Evolutionary conservation across 2,888 invertebrate species (phyloP), one percentile per base, ranked within the genome.

Genomic region (Cataglyphis cursor): DNA sequence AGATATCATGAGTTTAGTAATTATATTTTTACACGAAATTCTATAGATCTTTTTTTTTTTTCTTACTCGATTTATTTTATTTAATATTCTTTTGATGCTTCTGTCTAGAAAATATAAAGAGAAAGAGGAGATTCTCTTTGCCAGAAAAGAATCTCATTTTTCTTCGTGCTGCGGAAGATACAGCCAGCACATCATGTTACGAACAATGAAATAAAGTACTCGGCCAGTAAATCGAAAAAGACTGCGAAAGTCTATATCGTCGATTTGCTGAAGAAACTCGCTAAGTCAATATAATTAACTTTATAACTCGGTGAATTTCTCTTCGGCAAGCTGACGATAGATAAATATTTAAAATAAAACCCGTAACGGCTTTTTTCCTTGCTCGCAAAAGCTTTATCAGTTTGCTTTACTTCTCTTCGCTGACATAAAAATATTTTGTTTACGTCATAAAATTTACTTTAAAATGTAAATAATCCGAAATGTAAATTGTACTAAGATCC

Each of bases 281-380:
- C n/a, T 15, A 59, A 59, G 59, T 59, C 59, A 73, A 59, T 57
- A 28, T 73, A 73, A 73, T 73, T 73, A 73, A 59, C 59, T 73
- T 9, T 12, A 21, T 41, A 59, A 44, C 38, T 44, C 41, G 72
- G 38, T n/a, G 41, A 73, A 28, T 41, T 73, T 59, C 73, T 59
- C 73, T 44, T 59, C n/a, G n/a, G 41, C n/a, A 44, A 24, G 73
- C 59, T 73, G 59, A 73, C 73, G 59, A 73, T 59, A 59, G n/a
- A 73, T 59, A 73, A 73, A 73, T 73, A 73, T 73, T 73, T 73
- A 59, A 59, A 41, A 41, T 44, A 59, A 73, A 73, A 73, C 59
- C 28, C n/a, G n/a, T 35, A 70, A 35, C 51, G 8, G 24, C 41
- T 9, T 73, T 51, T 41, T 73, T 44, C 28, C 28, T 59, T 41